Conservation (phyloP, 1,140 invertebrate species). For the Notospermus geniculatus region DNA sequence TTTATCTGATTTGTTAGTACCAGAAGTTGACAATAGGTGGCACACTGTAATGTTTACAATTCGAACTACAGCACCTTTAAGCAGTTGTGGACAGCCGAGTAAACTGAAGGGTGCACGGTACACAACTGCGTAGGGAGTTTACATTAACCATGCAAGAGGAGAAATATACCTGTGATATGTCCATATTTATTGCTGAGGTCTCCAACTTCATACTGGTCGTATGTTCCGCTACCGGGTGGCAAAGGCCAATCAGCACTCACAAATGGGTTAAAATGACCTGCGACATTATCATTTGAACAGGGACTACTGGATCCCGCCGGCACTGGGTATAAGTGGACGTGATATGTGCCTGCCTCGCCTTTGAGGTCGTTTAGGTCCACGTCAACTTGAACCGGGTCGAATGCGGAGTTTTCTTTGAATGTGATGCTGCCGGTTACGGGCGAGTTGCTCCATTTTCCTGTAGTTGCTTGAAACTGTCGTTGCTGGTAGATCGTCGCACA, state of each 20-base stretch:
- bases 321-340: conserved; percentile 72
- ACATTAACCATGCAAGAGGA: too few relatives aligned
- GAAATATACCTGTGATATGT: neutral
- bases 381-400: conserved; percentile 52
- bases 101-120: too few relatives aligned
- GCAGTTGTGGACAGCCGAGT: too few relatives aligned
- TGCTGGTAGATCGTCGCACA: conserved; percentile 65
- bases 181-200: conserved; percentile 41
- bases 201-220: conserved; percentile 85
- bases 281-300: conserved; percentile 7
- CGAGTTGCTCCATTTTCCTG: conserved; percentile 57
- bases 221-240: conserved; percentile 59
- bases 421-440: conserved; percentile 27
- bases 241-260: conserved; percentile 64
- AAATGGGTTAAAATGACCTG: conserved; percentile 77
- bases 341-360: conserved; percentile 70
- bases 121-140: too few relatives aligned
- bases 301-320: neutral
- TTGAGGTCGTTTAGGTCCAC: conserved; percentile 73
- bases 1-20: too few relatives aligned
- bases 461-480: conserved; percentile 32
- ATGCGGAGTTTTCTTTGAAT: conserved; percentile 22
- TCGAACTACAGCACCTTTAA: too few relatives aligned
- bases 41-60: too few relatives aligned
- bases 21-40: too few relatives aligned